Evolutionary conservation across 2,888 invertebrate species (phyloP).

Genomic region (Encarsia formosa): DNA sequence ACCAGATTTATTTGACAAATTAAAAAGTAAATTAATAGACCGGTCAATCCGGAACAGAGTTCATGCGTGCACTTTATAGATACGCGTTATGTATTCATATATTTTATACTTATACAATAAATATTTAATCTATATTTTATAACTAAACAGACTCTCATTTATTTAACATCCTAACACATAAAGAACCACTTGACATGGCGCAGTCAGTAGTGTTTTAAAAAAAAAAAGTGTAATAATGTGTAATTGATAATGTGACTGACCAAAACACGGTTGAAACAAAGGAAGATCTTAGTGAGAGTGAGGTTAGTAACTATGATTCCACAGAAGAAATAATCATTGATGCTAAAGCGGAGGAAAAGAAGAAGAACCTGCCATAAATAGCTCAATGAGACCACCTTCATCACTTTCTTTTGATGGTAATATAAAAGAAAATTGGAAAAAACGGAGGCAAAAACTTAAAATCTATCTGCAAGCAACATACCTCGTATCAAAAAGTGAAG

Average conservation of each 20-base stretch:
- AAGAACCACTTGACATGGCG: neutral
- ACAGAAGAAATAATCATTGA: neutral
- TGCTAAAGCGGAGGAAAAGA: neutral
- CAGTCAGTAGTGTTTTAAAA: neutral
- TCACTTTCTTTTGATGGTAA: constrained; percentile 25
- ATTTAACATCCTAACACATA: too few relatives aligned
- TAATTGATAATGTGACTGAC: neutral
- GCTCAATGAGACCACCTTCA: constrained; percentile 23
- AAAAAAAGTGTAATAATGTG: neutral
- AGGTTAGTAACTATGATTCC: neutral
- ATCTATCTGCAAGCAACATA: constrained; percentile 33
- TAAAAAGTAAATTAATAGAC: too few relatives aligned
- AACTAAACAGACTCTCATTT: too few relatives aligned
- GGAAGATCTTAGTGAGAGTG: neutral
- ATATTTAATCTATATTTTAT: too few relatives aligned
- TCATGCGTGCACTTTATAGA: too few relatives aligned
- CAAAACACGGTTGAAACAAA: neutral
- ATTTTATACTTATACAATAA: too few relatives aligned
- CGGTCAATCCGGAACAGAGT: too few relatives aligned
- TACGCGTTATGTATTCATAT: too few relatives aligned
- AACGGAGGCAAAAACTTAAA: constrained; percentile 31
- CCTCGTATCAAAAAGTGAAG: constrained; percentile 26
- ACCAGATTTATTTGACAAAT: too few relatives aligned
- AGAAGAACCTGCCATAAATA: constrained; percentile 11
- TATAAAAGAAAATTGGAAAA: constrained; percentile 32